Conservation (phyloP, 2,888 invertebrate species). For the Incurvaria masculella region DNA sequence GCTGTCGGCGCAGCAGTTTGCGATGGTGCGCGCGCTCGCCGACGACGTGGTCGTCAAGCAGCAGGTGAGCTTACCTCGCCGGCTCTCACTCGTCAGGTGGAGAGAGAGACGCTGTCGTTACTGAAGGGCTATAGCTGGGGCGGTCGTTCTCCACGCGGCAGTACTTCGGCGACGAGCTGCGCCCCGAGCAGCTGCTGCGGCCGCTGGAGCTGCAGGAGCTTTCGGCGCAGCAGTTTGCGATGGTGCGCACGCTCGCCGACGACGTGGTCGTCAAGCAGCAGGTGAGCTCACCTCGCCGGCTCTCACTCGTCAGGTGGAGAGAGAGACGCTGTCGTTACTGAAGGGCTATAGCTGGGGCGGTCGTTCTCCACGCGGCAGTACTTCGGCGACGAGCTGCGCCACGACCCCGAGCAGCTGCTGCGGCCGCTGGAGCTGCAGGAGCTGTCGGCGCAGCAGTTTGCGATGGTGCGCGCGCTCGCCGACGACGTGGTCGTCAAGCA, state of each 20-base stretch:
- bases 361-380: no score
- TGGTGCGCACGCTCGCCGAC: conserved; percentile 65
- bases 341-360: no score
- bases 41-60: conserved; percentile 68
- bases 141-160: no score
- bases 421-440: conserved; percentile 58
- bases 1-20: conserved; percentile 57
- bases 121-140: no score
- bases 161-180: no score
- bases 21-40: conserved; percentile 63
- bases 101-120: no score
- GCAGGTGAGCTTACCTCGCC: conserved; percentile 15
- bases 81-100: no score
- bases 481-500: conserved; percentile 68
- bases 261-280: conserved; percentile 65
- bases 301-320: no score
- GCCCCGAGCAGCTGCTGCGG: conserved; percentile 44
- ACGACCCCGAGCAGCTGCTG: conserved; percentile 42
- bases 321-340: no score
- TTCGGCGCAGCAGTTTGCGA: conserved; percentile 56
- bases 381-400: no score
- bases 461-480: conserved; percentile 63
- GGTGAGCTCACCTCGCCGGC: neutral
- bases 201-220: conserved; percentile 59
- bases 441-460: conserved; percentile 57